Conservation (phyloP, 1,140 invertebrate genomes). For the Aphaenogaster floridana region DNA sequence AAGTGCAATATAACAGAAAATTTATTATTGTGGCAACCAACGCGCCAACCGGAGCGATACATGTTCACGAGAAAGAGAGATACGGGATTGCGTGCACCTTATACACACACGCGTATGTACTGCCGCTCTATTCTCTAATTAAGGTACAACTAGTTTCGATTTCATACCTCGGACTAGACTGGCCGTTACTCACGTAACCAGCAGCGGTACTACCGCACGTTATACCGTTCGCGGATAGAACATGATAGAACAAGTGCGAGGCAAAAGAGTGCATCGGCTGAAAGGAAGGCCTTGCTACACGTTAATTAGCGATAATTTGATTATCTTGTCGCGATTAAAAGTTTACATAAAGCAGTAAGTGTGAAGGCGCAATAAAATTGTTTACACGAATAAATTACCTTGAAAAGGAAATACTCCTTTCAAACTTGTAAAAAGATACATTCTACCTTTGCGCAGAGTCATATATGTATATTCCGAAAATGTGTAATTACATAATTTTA, state of each 20-base stretch:
- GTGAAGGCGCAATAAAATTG: background rate
- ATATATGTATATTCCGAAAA: background rate
- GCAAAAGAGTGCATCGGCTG: background rate
- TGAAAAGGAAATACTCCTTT: conserved; percentile 19
- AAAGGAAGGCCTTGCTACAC: background rate
- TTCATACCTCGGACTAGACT: conserved; percentile 67
- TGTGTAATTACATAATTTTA: background rate
- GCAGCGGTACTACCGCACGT: conserved; percentile 13
- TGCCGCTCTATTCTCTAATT: conserved; percentile 72
- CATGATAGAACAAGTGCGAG: background rate
- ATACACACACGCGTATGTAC: background rate
- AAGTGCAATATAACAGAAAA: conserved; percentile 57
- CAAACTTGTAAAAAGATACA: background rate
- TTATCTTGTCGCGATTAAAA: conserved; percentile 32
- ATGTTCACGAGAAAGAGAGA: conserved; percentile 2
- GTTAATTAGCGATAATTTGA: conserved; percentile 42
- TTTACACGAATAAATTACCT: conserved; percentile 17
- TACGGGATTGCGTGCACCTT: conserved; percentile 10
- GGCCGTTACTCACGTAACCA: conserved; percentile 67
- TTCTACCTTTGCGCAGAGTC: background rate
- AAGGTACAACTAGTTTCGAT: conserved; percentile 75
- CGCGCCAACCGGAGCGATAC: conserved; percentile 4
- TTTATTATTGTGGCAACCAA: conserved; percentile 34
- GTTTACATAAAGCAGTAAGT: background rate
- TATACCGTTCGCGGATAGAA: conserved; percentile 10